Percentiles rank a stretch among this genome's conserved stretches.
phyloP scores from a whole-genome alignment of 35 echinoderm and acorn worm genomes.

The Amphiura filiformis region DNA sequence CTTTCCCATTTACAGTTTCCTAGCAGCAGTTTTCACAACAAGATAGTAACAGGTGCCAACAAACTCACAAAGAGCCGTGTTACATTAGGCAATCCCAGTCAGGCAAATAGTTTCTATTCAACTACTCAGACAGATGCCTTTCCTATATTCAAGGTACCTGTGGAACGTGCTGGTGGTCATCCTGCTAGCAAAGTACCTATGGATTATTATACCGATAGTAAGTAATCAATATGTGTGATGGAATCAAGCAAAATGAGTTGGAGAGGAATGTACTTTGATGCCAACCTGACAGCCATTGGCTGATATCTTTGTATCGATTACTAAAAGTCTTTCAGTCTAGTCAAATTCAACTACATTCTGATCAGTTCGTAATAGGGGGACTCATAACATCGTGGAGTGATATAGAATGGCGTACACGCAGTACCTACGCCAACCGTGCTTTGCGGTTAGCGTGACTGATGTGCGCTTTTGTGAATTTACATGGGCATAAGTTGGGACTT shows the following conservation, averaged over 20 bases:
- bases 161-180: conserved; percentile 52
- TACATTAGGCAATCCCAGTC: conserved; percentile 75
- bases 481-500: no score
- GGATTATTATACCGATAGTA: conserved; percentile 82
- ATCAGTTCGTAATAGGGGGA: neutral
- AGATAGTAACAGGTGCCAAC: conserved; percentile 76
- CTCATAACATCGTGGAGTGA: neutral
- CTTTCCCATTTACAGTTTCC: conserved; percentile 13
- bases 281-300: neutral
- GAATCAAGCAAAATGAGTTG: neutral
- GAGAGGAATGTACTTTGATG: neutral
- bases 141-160: conserved; percentile 51
- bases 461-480: no score
- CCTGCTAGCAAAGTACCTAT: conserved; percentile 67
- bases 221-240: conserved; percentile 13
- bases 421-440: no score
- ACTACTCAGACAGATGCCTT: conserved; percentile 89
- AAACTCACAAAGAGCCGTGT: conserved; percentile 79
- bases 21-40: conserved; percentile 57
- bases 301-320: neutral
- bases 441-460: no score
- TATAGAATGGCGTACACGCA: no score
- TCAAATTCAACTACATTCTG: neutral
- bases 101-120: conserved; percentile 47
- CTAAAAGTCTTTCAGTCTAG: neutral